phyloP scores from a whole-genome alignment of 2,888 invertebrate genomes.

The Campoplex capitator region DNA sequence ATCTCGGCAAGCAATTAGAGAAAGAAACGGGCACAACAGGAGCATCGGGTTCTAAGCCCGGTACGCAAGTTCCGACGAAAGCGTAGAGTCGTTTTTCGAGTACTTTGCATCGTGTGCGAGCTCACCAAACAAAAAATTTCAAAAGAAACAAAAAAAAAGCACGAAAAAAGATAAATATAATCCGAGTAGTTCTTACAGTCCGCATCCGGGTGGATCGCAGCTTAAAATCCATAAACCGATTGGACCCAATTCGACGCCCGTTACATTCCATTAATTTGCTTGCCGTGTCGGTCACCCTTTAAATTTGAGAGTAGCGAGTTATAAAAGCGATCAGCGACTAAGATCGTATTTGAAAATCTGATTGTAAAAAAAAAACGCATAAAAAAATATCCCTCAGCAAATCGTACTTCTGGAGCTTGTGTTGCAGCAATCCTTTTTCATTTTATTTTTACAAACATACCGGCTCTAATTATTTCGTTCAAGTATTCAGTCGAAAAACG shows the following conservation, averaged over 20 bases:
- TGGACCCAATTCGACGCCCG: conserved; percentile 69
- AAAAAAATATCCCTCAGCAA: conserved; percentile 6
- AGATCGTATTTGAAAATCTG: conserved; percentile 11
- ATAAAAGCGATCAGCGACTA: neutral
- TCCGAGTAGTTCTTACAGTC: conserved; percentile 57
- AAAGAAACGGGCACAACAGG: conserved; percentile 88
- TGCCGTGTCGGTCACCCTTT: conserved; percentile 17
- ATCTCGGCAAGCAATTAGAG: conserved; percentile 96
- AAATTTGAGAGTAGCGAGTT: conserved; percentile 45
- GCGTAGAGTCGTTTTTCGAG: conserved; percentile 75
- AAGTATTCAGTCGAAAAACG: conserved; percentile 20
- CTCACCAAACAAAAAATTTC: conserved; percentile 18
- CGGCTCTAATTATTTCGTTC: conserved; percentile 11
- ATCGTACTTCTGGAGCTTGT: conserved; percentile 56
- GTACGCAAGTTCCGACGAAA: conserved; percentile 81
- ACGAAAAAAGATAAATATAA: conserved; percentile 14
- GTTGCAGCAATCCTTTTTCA: conserved; percentile 28
- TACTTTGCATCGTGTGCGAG: conserved; percentile 62
- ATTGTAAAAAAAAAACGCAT: conserved; percentile 6
- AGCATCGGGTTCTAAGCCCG: conserved; percentile 76
- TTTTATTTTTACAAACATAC: conserved; percentile 26
- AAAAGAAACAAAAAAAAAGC: conserved; percentile 24
- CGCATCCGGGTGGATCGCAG: conserved; percentile 52
- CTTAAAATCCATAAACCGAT: conserved; percentile 63
- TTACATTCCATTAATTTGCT: conserved; percentile 74